A percentile compares a stretch with the other conserved stretches of the same genome.
These are phyloP conservation scores for Cerceris ruficornis DNA, from an alignment of 2,888 invertebrate species.

Conservation along the genomic window DNA sequence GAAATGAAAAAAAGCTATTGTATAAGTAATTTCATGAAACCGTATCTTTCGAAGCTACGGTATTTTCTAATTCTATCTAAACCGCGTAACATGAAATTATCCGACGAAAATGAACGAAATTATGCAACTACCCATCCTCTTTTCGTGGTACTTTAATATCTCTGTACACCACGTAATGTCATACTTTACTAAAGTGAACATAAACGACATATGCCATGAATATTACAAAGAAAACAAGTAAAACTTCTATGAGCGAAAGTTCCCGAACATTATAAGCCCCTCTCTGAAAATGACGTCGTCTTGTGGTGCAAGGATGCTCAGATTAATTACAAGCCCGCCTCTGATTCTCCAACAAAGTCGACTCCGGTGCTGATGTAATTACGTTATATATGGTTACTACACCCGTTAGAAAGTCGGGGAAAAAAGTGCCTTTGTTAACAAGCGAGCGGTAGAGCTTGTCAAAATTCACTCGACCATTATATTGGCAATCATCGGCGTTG, in stretches of 20 bases:
- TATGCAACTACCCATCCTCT: too few species aligned
- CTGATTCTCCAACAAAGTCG: conserved; percentile 53
- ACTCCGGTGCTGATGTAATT: conserved; percentile 53
- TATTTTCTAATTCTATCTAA: too few species aligned
- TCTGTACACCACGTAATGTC: neutral
- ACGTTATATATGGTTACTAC: conserved; percentile 53
- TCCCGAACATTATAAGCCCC: conserved; percentile 27
- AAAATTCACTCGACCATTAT: neutral
- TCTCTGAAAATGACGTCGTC: conserved; percentile 32
- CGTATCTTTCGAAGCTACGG: too few species aligned
- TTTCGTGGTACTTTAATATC: neutral
- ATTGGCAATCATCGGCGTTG: conserved; percentile 15
- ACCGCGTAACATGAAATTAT: too few species aligned
- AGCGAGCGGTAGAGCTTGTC: neutral
- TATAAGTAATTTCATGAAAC: too few species aligned
- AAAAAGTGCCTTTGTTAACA: conserved; percentile 25
- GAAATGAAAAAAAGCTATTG: neutral
- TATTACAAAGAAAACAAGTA: conserved; percentile 17
- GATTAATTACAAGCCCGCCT: conserved; percentile 63
- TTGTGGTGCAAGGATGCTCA: conserved; percentile 51
- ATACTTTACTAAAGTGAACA: conserved; percentile 11
- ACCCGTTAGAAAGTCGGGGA: conserved; percentile 34
- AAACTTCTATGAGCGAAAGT: conserved; percentile 22
- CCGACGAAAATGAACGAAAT: too few species aligned
- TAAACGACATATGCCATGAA: conserved; percentile 1